These are phyloP conservation scores for Byasa hedistus DNA, from an alignment of 2,888 invertebrate species.

Conservation along the genomic window DNA sequence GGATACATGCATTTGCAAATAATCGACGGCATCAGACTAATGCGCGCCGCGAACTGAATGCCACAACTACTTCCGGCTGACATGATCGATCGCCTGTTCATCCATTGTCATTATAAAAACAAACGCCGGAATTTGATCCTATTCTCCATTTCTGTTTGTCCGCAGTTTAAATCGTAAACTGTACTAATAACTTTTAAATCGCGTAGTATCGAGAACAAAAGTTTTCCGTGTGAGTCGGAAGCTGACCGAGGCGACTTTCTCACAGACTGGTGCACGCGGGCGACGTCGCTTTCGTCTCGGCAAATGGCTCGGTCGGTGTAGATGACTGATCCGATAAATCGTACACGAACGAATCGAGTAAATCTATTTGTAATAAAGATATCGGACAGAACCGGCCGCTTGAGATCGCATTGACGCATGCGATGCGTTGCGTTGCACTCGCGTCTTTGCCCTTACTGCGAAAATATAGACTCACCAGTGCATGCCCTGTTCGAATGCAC, in stretches of 20 bases:
- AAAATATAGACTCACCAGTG: no score
- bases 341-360: conserved; percentile 44
- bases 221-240: conserved; percentile 32
- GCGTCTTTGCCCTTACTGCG: no score
- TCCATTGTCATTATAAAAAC: no score
- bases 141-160: no score
- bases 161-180: no score
- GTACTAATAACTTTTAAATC: neutral
- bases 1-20: conserved; percentile 55
- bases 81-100: neutral
- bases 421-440: conserved; percentile 26
- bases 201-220: neutral
- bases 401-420: conserved; percentile 32
- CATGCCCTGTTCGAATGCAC: no score
- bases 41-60: conserved; percentile 16
- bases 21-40: conserved; percentile 49
- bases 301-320: conserved; percentile 41
- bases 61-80: conserved; percentile 12
- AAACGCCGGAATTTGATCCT: no score
- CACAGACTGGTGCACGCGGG: conserved; percentile 38
- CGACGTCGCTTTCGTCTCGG: conserved; percentile 42
- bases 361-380: conserved; percentile 58
- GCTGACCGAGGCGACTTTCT: conserved; percentile 39
- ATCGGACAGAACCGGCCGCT: conserved; percentile 31
- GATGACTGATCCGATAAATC: conserved; percentile 42